phyloP scores from a whole-genome alignment of 2,113 vertebrate genomes.

The Pelecanus crispus region DNA sequence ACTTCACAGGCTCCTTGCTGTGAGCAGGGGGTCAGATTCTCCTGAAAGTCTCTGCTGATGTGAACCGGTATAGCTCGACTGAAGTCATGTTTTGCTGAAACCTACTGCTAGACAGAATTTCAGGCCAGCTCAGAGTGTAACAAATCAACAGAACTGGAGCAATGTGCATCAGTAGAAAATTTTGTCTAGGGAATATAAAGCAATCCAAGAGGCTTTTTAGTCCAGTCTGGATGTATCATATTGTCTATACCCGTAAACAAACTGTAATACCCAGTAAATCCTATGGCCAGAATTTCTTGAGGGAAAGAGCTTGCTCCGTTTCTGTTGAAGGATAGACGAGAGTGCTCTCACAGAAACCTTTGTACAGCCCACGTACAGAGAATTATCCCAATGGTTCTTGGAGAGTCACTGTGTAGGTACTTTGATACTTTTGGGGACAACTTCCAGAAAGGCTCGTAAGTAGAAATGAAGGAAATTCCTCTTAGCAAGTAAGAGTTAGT shows the following conservation, averaged over 20 bases:
- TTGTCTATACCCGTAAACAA: not conserved
- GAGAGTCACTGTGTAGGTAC: not conserved
- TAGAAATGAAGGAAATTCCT: not conserved
- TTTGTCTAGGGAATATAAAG: not conserved
- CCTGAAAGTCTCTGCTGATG: not conserved
- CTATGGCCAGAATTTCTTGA: not conserved
- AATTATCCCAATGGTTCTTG: not conserved
- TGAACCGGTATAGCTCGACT: not conserved
- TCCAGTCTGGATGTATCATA: not conserved
- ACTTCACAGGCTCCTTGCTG: not conserved
- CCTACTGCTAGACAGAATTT: not conserved
- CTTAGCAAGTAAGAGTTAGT: not conserved
- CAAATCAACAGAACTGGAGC: not conserved
- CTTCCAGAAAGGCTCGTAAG: not conserved
- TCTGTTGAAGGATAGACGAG: not conserved
- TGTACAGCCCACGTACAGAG: not conserved
- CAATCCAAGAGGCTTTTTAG: not conserved
- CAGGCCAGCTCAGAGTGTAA: not conserved
- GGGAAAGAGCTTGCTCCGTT: not conserved
- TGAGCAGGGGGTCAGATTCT: not conserved
- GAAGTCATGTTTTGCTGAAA: not conserved
- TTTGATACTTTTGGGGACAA: not conserved
- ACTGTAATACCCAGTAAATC: not conserved
- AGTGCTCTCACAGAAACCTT: not conserved
- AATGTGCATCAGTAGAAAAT: not conserved